phyloP scores from a whole-genome alignment of 2,797 vertebrate species.

The Tenualosa thibaudeaui region DNA sequence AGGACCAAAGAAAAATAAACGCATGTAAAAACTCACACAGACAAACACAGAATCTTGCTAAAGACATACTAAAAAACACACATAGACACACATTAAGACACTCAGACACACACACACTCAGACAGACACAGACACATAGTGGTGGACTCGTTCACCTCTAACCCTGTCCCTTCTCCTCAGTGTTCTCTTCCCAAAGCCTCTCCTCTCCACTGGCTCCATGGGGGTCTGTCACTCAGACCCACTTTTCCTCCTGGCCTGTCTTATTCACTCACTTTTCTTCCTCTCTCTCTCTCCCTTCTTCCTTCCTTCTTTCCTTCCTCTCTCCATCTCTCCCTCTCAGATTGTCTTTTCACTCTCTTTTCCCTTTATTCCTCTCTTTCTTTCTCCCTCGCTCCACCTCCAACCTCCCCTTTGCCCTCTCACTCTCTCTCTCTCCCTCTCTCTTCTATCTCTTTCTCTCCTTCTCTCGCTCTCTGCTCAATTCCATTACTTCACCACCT shows the following conservation, averaged over 20 bases:
- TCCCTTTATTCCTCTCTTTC: background rate
- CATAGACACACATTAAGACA: conserved; percentile 30
- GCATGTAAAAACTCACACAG: conserved; percentile 15
- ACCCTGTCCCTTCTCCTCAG: background rate
- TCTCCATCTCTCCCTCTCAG: background rate
- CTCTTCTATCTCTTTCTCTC: background rate
- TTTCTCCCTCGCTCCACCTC: background rate
- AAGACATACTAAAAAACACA: conserved; percentile 35
- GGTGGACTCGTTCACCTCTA: conserved; percentile 34
- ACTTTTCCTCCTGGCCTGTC: background rate
- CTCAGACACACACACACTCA: conserved; percentile 26
- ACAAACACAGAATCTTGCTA: conserved; percentile 34
- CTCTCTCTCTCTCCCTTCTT: background rate
- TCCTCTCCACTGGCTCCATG: background rate
- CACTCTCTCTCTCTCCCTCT: background rate
- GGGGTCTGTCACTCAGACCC: background rate
- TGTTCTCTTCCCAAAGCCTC: background rate
- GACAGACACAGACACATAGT: conserved; percentile 43
- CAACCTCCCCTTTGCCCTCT: background rate
- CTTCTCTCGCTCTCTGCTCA: background rate
- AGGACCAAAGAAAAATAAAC: conserved; percentile 30
- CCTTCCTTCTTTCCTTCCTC: too few relatives aligned
- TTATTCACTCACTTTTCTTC: background rate
- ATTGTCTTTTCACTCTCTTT: background rate
- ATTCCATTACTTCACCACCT: background rate